Conservation (phyloP, 1,140 invertebrate genomes). For the Theocolax elegans region DNA sequence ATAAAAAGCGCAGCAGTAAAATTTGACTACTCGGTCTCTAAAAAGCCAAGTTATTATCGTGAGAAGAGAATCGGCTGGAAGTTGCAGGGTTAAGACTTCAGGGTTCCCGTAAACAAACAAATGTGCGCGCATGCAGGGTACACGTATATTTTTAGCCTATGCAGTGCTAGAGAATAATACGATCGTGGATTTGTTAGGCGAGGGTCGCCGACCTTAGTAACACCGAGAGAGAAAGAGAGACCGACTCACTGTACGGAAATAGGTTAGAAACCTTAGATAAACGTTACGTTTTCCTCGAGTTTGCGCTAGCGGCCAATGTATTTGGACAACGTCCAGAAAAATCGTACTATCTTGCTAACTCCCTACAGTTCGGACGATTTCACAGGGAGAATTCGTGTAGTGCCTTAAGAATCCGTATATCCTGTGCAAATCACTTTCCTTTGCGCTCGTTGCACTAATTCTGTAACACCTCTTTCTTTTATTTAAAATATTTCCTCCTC, state of each 20-base stretch:
- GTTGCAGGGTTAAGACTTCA: conserved; percentile 17
- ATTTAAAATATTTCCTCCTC: no score
- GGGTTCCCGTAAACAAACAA: conserved; percentile 22
- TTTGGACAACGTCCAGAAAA: conserved; percentile 52
- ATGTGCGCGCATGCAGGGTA: not conserved
- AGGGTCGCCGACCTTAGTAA: not conserved
- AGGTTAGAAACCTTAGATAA: conserved; percentile 62
- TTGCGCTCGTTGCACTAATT: no score
- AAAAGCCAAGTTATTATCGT: conserved; percentile 25
- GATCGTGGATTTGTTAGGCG: conserved; percentile 15
- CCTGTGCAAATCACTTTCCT: no score
- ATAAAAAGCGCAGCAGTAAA: conserved; percentile 22
- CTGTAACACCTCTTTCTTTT: no score
- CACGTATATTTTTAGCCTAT: conserved; percentile 29
- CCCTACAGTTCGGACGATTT: conserved; percentile 47
- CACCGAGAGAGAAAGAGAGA: conserved; percentile 2
- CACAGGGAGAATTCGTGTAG: conserved; percentile 27
- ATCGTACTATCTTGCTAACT: no score
- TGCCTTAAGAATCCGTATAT: no score
- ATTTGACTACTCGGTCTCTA: conserved; percentile 5
- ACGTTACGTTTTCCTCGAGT: conserved; percentile 59
- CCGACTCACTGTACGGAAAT: conserved; percentile 59
- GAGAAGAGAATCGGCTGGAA: not conserved
- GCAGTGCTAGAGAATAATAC: conserved; percentile 30
- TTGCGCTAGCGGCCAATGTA: conserved; percentile 40